These are phyloP conservation scores for Enteromius viviparus DNA, from an alignment of 2,797 vertebrate genomes.

Conservation along the genomic window DNA sequence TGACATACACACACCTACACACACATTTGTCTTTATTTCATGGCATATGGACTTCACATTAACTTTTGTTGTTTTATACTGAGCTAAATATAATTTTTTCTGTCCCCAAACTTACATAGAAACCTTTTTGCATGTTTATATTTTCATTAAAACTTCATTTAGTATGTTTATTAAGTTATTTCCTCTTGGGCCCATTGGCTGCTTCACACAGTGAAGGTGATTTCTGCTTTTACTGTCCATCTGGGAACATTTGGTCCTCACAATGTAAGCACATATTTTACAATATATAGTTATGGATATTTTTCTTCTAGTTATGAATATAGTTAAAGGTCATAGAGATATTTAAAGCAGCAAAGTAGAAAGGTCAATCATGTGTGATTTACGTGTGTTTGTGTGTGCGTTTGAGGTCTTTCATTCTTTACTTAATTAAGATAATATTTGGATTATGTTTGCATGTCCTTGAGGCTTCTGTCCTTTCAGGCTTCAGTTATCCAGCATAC, in stretches of 20 bases:
- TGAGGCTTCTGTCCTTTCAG: constrained; percentile 24
- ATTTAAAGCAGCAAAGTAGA: constrained; percentile 23
- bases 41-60: neutral
- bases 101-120: neutral
- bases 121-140: neutral
- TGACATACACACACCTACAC: constrained; percentile 34
- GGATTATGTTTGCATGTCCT: constrained; percentile 24
- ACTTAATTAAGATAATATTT: constrained; percentile 18
- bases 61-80: neutral
- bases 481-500: constrained; percentile 6
- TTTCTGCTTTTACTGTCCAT: neutral
- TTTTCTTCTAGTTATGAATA: constrained; percentile 5
- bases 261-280: neutral
- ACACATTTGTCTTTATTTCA: neutral
- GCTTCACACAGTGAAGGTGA: constrained; percentile 1
- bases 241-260: constrained; percentile 5
- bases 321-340: constrained; percentile 36
- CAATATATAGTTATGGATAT: neutral
- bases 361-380: constrained; percentile 30
- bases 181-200: neutral
- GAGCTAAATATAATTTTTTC: neutral
- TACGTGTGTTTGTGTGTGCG: constrained; percentile 13
- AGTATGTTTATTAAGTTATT: neutral
- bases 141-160: neutral
- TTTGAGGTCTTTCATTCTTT: constrained; percentile 20